Evolutionary conservation across 2,888 invertebrate species (phyloP), one percentile per base, ranked within the genome.

Genomic region (Machimus atricapillus): DNA sequence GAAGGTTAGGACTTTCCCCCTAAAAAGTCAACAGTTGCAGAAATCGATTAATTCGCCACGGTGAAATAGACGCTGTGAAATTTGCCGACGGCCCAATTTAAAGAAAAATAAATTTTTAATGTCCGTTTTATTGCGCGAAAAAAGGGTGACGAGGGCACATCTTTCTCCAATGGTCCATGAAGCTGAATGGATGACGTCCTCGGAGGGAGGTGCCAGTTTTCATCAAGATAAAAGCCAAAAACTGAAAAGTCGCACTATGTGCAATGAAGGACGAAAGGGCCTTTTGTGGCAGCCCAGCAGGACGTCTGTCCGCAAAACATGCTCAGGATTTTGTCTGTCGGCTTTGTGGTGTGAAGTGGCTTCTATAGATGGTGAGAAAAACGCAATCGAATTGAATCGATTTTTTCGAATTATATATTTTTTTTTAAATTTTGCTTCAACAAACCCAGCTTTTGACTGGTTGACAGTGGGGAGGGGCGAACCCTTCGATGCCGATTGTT

Each of bases 251-350:
- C 83, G 40, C 58, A 83, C 19, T 66, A 9, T 66, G 14, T 58
- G 56, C 27, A 46, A 46, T 4, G 9, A 8, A 58, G 31, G 27
- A 8, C 56, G n/a, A 16, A 31, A 74, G 87, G 31, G 12, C 74
- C 43, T 74, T 85, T 43, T 85, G 46, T 85, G n/a, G 14, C 46
- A 12, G 58, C 7, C 7, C 91, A 91, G 91, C 91, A 91, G 91
- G 91, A 91, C 89, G 90, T 90, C 91, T 90, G 90, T 92, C 92
- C 92, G 89, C 92, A 92, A 90, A 91, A 92, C 92, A 92, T 91
- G 91, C 91, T 92, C 91, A 66, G 23, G 37, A 37, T 52, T 43
- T 43, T 85, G 85, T 85, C 85, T 85, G 27, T 19, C 23, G 46
- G 43, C 34, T 43, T 27, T 74, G 27, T 46, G 66, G 66, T 43